These are phyloP conservation scores for Cariama cristata DNA, from an alignment of 2,113 vertebrate species.

Conservation along the genomic window DNA sequence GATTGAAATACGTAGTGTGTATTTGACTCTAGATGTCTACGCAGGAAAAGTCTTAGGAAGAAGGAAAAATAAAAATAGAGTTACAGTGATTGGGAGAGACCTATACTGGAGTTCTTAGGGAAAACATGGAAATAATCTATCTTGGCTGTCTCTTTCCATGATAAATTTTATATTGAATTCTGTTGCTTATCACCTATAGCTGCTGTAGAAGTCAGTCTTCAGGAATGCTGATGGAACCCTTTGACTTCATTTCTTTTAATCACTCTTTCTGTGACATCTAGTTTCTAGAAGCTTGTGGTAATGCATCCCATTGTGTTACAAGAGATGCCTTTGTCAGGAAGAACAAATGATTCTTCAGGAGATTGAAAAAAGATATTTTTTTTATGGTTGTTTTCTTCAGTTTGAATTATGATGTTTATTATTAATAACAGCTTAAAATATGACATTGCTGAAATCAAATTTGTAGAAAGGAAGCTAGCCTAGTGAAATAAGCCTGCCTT, in stretches of 20 bases:
- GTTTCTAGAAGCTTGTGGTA: not conserved
- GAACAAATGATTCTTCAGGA: not conserved
- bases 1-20: not conserved
- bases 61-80: not conserved
- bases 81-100: not conserved
- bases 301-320: not conserved
- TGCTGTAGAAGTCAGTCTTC: not conserved
- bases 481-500: not conserved
- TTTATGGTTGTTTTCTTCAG: not conserved
- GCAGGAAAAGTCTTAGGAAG: not conserved
- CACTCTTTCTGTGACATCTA: not conserved
- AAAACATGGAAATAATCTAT: not conserved
- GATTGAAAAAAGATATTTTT: not conserved
- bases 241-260: not conserved
- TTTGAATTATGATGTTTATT: not conserved
- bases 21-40: not conserved
- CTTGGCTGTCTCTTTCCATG: not conserved
- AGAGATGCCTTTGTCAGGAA: not conserved
- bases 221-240: not conserved
- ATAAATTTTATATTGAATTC: not conserved
- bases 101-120: not conserved
- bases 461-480: not conserved
- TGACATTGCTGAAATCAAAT: not conserved
- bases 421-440: not conserved
- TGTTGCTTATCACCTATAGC: not conserved